Conservation (phyloP, 2,797 vertebrate species). For the Acipenser transmontanus region DNA sequence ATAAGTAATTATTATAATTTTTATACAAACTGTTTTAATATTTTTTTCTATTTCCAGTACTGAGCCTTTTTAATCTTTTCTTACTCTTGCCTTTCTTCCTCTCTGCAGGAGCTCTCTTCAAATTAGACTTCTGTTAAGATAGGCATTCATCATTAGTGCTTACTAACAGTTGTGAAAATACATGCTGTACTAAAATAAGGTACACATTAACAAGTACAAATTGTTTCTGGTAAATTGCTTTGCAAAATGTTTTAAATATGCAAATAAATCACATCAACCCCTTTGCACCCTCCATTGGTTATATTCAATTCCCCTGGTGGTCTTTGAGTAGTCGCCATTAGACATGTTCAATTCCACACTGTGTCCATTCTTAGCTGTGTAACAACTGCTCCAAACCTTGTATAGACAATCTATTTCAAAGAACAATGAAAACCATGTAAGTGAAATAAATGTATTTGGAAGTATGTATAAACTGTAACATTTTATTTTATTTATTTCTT, state of each 20-base stretch:
- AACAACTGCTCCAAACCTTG: too few species aligned
- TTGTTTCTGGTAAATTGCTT: not conserved
- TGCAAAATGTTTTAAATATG: constrained; percentile 2
- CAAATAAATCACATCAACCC: not conserved
- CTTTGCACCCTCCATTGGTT: too few species aligned
- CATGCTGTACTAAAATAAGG: constrained; percentile 5
- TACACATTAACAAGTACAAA: not conserved
- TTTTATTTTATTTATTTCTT: too few species aligned
- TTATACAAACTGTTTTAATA: constrained; percentile 17
- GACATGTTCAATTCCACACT: too few species aligned
- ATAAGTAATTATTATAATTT: too few species aligned
- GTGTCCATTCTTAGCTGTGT: too few species aligned
- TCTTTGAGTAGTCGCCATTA: too few species aligned
- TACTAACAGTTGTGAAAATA: constrained; percentile 15
- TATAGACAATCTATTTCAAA: too few species aligned
- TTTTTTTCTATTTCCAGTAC: constrained; percentile 10
- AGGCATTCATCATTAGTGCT: constrained; percentile 23
- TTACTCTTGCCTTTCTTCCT: constrained; percentile 29
- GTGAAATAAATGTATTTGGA: too few species aligned
- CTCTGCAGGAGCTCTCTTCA: constrained; percentile 29
- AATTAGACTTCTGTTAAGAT: constrained; percentile 33
- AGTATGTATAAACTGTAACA: too few species aligned
- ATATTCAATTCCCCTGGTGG: too few species aligned
- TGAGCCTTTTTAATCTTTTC: constrained; percentile 17
- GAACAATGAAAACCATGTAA: too few species aligned